phyloP scores from a whole-genome alignment of 1,140 invertebrate genomes.

The Aradophagus sp. region DNA sequence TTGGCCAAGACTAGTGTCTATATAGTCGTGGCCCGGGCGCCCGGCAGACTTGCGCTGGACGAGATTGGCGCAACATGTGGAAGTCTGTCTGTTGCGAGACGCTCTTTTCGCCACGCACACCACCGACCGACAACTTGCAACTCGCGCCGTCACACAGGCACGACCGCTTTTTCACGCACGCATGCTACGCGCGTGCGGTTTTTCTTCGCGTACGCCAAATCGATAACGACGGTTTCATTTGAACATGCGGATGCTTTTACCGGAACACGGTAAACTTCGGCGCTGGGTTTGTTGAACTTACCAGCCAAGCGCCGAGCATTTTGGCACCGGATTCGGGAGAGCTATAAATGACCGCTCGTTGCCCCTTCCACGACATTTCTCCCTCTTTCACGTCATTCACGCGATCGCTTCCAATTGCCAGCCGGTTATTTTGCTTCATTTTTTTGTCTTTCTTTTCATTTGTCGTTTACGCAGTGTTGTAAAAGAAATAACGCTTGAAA shows the following conservation, averaged over 20 bases:
- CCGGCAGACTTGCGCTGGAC: slow-evolving; percentile 72
- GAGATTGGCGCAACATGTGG: slow-evolving; percentile 74
- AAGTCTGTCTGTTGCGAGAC: slow-evolving; percentile 59
- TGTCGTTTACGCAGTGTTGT: too few relatives aligned
- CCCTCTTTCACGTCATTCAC: too few relatives aligned
- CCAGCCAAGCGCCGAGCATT: too few relatives aligned
- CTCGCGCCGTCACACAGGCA: slow-evolving; percentile 45
- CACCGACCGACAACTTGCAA: slow-evolving; percentile 21
- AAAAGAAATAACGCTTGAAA: too few relatives aligned
- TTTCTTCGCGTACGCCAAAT: slow-evolving; percentile 32
- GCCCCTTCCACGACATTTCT: too few relatives aligned
- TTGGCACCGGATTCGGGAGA: too few relatives aligned
- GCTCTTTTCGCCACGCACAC: slow-evolving; percentile 24
- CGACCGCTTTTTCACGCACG: slow-evolving; percentile 33
- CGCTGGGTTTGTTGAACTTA: too few relatives aligned
- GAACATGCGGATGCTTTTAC: slow-evolving; percentile 27
- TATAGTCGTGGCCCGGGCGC: slow-evolving; percentile 72
- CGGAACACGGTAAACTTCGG: slow-evolving; percentile 18
- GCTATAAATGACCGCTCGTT: too few relatives aligned
- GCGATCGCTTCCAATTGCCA: too few relatives aligned
- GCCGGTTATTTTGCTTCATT: too few relatives aligned
- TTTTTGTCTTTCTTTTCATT: too few relatives aligned
- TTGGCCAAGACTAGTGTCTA: slow-evolving; percentile 62
- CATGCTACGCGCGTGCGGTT: slow-evolving; percentile 19
- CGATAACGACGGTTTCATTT: slow-evolving; percentile 43